Evolutionary conservation across 2,113 vertebrate species (phyloP).

Genomic region (Stictonetta naevosa): DNA sequence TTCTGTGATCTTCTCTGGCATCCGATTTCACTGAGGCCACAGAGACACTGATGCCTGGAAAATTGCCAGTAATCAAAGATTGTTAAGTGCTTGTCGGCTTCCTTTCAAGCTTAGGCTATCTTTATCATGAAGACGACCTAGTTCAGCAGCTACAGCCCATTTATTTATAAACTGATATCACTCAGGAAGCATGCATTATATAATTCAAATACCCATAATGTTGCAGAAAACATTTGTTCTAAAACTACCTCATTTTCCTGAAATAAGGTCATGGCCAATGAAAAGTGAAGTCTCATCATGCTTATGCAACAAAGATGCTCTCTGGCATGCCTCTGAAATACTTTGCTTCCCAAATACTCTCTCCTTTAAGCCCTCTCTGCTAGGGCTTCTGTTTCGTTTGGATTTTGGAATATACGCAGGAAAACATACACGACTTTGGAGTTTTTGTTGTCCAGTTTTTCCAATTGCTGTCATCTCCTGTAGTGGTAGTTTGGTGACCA

Average conservation of each 20-base stretch:
- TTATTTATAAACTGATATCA: neutral
- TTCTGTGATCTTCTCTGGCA: neutral
- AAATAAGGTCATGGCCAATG: neutral
- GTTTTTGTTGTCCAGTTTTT: neutral
- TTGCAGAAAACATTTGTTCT: neutral
- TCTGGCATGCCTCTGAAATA: neutral
- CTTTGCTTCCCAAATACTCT: neutral
- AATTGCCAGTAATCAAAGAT: neutral
- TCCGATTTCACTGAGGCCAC: neutral
- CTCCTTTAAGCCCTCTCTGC: neutral
- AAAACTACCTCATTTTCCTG: neutral
- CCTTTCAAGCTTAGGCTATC: neutral
- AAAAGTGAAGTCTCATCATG: neutral
- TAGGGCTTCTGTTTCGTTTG: neutral
- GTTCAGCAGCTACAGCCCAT: conserved; percentile 5
- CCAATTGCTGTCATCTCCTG: neutral
- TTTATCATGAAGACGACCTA: neutral
- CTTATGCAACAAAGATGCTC: conserved; percentile 2
- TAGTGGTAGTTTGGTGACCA: neutral
- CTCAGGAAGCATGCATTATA: neutral
- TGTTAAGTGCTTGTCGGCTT: neutral
- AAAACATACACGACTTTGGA: neutral
- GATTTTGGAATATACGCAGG: neutral
- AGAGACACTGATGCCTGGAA: neutral
- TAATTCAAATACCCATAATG: neutral